These are phyloP conservation scores for Tuta absoluta DNA, from an alignment of 2,888 invertebrate genomes.

Conservation along the genomic window DNA sequence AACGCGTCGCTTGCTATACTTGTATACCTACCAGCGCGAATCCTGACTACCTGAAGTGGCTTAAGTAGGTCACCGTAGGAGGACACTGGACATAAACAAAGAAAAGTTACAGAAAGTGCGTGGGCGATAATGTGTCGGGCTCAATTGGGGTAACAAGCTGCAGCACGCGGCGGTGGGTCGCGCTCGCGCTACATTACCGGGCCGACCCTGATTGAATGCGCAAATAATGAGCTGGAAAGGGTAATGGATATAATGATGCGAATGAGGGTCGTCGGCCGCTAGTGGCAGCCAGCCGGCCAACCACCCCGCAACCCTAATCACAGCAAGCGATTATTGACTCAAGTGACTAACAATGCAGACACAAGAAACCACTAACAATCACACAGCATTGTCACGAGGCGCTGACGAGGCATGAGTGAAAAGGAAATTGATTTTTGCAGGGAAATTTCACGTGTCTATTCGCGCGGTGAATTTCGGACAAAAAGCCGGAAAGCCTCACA, in stretches of 20 bases:
- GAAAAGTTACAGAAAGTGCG: slow-evolving; percentile 16
- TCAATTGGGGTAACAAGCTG: not conserved
- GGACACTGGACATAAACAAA: slow-evolving; percentile 5
- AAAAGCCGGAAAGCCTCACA: not conserved
- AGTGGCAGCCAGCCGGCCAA: not conserved
- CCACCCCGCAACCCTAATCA: slow-evolving; percentile 15
- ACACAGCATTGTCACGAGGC: not conserved
- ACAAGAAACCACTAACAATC: not conserved
- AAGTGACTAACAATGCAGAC: not conserved
- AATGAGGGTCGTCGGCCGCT: slow-evolving; percentile 16
- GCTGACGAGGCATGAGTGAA: not conserved
- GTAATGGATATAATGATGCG: not conserved
- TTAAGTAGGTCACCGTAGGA: slow-evolving; percentile 6
- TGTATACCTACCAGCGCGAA: not conserved
- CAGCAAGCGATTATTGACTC: not conserved
- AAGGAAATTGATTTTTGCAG: not conserved
- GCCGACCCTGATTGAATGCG: not conserved
- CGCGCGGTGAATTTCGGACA: not conserved
- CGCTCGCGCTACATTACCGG: slow-evolving; percentile 3
- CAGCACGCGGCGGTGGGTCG: not conserved
- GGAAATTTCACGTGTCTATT: slow-evolving; percentile 7
- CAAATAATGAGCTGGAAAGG: slow-evolving; percentile 3
- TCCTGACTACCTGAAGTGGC: not conserved
- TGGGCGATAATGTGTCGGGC: slow-evolving; percentile 13
- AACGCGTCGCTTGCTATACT: not conserved